Percentiles rank a stretch among this genome's conserved stretches.
Conservation (phyloP, 2,113 vertebrate genomes). For the Miniopterus natalensis region DNA sequence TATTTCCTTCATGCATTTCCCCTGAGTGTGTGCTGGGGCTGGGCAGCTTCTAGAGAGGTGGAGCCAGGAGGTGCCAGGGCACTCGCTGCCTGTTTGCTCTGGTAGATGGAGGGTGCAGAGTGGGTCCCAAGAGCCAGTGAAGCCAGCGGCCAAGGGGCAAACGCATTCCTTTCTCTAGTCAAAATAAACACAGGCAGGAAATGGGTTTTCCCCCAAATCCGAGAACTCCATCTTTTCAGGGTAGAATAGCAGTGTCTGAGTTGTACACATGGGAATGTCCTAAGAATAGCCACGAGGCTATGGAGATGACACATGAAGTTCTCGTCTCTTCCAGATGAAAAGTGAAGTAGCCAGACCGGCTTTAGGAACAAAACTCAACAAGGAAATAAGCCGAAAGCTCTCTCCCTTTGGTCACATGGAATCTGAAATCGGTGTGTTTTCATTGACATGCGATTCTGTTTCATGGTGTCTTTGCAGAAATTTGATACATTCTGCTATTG, state of each 20-base stretch:
- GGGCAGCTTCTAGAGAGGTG: background rate
- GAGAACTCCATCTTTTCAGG: background rate
- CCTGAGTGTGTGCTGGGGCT: background rate
- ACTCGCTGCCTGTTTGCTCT: background rate
- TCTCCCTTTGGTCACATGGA: background rate
- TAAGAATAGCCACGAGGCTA: background rate
- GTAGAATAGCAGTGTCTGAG: background rate
- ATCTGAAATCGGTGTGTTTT: background rate
- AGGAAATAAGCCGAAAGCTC: background rate
- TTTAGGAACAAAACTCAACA: background rate
- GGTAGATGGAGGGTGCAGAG: background rate
- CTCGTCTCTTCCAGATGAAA: background rate
- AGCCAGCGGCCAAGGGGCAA: background rate
- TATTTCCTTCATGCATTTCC: background rate
- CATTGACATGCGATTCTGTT: background rate
- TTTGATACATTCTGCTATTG: background rate
- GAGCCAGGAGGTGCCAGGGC: background rate
- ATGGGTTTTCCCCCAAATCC: background rate
- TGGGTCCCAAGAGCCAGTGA: background rate
- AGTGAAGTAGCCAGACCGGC: conserved; percentile 21
- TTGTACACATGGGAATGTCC: no score
- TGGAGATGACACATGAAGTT: background rate
- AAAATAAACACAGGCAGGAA: background rate
- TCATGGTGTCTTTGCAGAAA: background rate
- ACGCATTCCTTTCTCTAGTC: background rate